Conservation (phyloP, 2,888 invertebrate species). For the Apodemia duryi region DNA sequence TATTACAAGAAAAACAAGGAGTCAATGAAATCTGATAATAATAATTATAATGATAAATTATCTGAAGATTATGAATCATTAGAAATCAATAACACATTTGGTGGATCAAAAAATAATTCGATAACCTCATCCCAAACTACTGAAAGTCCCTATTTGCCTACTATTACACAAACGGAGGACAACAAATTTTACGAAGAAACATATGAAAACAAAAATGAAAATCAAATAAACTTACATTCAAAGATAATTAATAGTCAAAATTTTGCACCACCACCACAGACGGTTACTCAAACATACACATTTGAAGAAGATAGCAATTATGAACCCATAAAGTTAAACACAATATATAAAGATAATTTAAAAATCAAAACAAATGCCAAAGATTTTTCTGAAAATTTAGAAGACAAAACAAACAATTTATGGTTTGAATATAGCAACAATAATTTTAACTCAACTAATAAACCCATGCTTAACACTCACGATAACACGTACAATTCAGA, state of each 20-base stretch:
- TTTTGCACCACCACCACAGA: conserved; percentile 49
- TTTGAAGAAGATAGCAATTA: conserved; percentile 45
- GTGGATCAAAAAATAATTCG: not conserved
- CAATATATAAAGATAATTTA: conserved; percentile 26
- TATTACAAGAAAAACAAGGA: not conserved
- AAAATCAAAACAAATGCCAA: conserved; percentile 10
- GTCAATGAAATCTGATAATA: not conserved
- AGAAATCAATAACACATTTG: not conserved
- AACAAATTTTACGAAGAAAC: conserved; percentile 21
- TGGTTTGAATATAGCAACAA: conserved; percentile 5
- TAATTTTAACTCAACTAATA: conserved; percentile 7
- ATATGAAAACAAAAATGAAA: conserved; percentile 18
- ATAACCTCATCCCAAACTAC: not conserved
- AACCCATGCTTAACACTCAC: conserved; percentile 5
- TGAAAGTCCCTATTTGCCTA: not conserved
- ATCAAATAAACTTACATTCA: conserved; percentile 28
- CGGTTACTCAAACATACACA: conserved; percentile 52
- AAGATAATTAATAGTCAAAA: conserved; percentile 49
- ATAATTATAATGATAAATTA: not conserved
- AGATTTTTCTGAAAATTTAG: conserved; percentile 22
- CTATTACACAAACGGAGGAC: not conserved
- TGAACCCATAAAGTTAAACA: conserved; percentile 42
- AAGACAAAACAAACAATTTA: conserved; percentile 36
- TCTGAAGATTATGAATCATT: not conserved
- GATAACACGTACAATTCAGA: conserved; percentile 1